phyloP scores from a whole-genome alignment of 1,140 invertebrate species.

The Elysia chlorotica region DNA sequence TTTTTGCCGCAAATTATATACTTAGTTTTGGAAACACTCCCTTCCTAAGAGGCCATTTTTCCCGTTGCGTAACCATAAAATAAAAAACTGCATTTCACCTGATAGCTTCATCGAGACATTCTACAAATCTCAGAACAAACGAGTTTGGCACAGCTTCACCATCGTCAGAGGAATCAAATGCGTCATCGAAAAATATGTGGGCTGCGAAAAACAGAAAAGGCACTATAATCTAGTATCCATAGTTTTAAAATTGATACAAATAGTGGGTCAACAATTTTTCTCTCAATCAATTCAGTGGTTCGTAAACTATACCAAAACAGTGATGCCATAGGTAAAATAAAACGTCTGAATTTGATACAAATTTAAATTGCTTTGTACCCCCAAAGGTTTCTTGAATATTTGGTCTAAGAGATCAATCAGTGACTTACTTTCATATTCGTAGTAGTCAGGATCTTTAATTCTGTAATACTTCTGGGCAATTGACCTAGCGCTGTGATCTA shows the following conservation, averaged over 20 bases:
- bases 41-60: too few species aligned
- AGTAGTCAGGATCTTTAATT: slow-evolving; percentile 94
- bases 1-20: too few species aligned
- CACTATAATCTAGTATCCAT: neutral
- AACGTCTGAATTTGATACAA: neutral
- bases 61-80: too few species aligned
- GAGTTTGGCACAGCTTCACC: slow-evolving; percentile 92
- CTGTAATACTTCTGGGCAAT: slow-evolving; percentile 87
- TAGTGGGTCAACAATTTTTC: too few species aligned
- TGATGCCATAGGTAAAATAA: too few species aligned
- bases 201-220: slow-evolving; percentile 63
- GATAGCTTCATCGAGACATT: slow-evolving; percentile 93
- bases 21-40: too few species aligned
- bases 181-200: slow-evolving; percentile 98
- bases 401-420: too few species aligned
- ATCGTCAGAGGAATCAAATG: slow-evolving; percentile 94
- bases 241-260: neutral
- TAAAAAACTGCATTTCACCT: too few species aligned
- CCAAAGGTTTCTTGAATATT: too few species aligned
- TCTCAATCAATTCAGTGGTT: too few species aligned
- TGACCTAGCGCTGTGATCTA: slow-evolving; percentile 56
- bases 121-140: slow-evolving; percentile 93
- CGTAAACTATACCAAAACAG: too few species aligned
- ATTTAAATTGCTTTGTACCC: neutral
- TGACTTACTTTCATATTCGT: slow-evolving; percentile 82